Conservation (phyloP, 1,140 invertebrate species). For the Rhyzopertha dominica region DNA sequence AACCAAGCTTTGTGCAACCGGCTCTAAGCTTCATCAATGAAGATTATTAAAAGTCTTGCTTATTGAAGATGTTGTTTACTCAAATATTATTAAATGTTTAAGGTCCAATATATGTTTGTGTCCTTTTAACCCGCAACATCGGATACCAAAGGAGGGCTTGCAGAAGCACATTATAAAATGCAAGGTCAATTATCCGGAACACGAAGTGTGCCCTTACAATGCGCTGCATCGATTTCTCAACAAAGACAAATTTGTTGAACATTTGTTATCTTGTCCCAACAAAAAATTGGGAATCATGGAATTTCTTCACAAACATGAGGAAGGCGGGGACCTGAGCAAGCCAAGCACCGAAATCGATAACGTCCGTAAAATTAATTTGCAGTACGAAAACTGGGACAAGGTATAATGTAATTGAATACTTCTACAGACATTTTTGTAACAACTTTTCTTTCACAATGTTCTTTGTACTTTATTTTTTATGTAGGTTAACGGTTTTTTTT, state of each 20-base stretch:
- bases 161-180: conserved; percentile 30
- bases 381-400: conserved; percentile 29
- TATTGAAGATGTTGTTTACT: no score
- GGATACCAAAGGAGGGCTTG: conserved; percentile 18
- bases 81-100: no score
- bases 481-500: no score
- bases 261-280: conserved; percentile 23
- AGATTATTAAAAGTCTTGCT: no score
- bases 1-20: no score
- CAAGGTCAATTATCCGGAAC: conserved; percentile 28
- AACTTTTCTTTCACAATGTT: no score
- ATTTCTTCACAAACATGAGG: not conserved
- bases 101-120: no score
- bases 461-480: no score
- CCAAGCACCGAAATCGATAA: conserved; percentile 17
- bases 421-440: no score
- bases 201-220: conserved; percentile 25
- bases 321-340: conserved; percentile 1
- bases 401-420: no score
- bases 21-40: no score
- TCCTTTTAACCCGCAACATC: conserved; percentile 27
- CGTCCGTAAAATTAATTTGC: conserved; percentile 20
- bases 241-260: conserved; percentile 18
- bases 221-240: conserved; percentile 23
- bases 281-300: conserved; percentile 10